Evolutionary conservation across 2,113 vertebrate species (phyloP), one percentile per base, ranked within the genome.

Genomic region (Nannobrachium achirus): DNA sequence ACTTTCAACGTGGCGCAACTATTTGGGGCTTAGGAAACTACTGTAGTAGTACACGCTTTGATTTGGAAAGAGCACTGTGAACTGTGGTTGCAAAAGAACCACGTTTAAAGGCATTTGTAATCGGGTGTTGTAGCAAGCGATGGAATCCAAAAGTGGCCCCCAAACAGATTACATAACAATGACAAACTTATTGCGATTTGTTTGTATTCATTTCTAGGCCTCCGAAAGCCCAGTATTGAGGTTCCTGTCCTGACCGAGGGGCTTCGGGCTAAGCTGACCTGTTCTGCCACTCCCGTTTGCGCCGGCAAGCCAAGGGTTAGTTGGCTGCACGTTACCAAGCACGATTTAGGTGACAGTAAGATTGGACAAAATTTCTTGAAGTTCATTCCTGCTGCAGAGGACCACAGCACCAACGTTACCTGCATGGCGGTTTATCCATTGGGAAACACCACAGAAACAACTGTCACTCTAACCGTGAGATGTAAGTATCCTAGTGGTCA

Each of bases 401-500:
- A 75, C 50, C 64, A 79, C 41, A 79, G 72, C 56, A 66, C 19
- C 38, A 69, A 53, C 41, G 48, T 78, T 64, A 71, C 75, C n/a
- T 78, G 75, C 57, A 16, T 57, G 20, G 68, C n/a, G 19, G 1
- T 56, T 13, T 68, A 64, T 41, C 25, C 25, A 1, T 0, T 6
- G 0, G 52, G 33, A 15, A 33, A 0, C 3, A 8, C 5, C 20
- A 6, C 19, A 13, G 25, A 64, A 8, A 68, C 8, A 33, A 74
- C 66, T 18, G 48, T 67, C 19, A 64, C 66, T n/a, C 56, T 81
- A 19, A 61, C 14, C 2, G 70, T 81, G 8, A 11, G 51, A 74
- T 74, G 79, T 77, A 60, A 71, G 79, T 60, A 9, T 3, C 8
- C 6, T 41, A 33, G 25, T 33, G 25, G 25, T 33, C n/a, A n/a